Evolutionary conservation across 1,140 invertebrate genomes (phyloP), one percentile per base, ranked within the genome.

Genomic region (Euglossa dilemma): DNA sequence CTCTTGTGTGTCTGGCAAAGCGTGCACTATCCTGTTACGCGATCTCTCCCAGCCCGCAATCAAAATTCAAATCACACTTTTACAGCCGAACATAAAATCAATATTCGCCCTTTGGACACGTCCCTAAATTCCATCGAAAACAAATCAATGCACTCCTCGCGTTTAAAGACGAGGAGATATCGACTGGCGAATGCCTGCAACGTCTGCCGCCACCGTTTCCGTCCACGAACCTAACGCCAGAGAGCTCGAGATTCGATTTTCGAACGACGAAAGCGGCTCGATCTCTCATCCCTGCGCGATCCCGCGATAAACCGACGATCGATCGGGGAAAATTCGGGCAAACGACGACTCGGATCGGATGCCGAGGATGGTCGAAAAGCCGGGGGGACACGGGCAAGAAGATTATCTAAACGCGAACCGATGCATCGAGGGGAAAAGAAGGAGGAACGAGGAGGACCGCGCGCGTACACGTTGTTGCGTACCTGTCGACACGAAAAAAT

Each of bases 21-120:
- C 94, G 94, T 94, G 94, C 93, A 94, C 94, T 94, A 94, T 94
- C 94, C 94, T 93, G 93, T 94, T 94, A 94, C 92, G 92, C 92
- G 93, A 94, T 94, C 94, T 94, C 92, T 90, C 89, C 89, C 87
- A 84, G 88, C 81, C 89, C 91, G 91, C 93, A 94, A 94, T 94
- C 94, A 94, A 94, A 94, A 94, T 94, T 94, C 94, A 94, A 94
- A 94, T 94, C 93, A 94, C 93, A 94, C 93, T 94, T 94, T 94
- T 93, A 90, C 93, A 91, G 79, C 85, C 89, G 90, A 86, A 92
- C 93, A 92, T 93, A 94, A 94, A 94, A 94, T 94, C 94, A 94
- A 94, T 94, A 94, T 92, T 90, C 87, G 89, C 90, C 90, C 91
- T 91, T 91, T 90, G 84, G 87, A 89, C 87, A 79, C 85, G 85